Percentiles rank a stretch among this genome's conserved stretches.
phyloP scores from a whole-genome alignment of 2,888 invertebrate species.

The Lithophane socia region DNA sequence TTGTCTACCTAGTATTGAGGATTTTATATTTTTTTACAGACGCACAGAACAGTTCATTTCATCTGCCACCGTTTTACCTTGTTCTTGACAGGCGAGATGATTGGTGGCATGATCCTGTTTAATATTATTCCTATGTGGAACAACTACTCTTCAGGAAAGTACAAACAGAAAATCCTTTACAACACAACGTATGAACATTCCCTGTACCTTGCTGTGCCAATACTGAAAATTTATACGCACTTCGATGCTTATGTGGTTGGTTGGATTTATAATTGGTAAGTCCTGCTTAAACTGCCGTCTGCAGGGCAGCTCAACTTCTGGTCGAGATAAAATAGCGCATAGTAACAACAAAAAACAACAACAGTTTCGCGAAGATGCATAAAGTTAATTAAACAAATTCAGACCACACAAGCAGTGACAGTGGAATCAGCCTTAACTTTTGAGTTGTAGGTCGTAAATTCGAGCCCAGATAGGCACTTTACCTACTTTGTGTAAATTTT shows the following conservation, averaged over 20 bases:
- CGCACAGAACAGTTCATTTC: slow-evolving; percentile 8
- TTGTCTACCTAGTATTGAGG: background rate
- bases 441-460: background rate
- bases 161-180: slow-evolving; percentile 6
- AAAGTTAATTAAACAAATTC: background rate
- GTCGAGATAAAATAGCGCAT: background rate
- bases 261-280: slow-evolving; percentile 47
- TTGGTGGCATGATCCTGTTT: background rate
- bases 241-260: slow-evolving; percentile 38
- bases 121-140: slow-evolving; percentile 39
- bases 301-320: no score
- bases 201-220: slow-evolving; percentile 41
- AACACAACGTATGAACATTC: slow-evolving; percentile 53
- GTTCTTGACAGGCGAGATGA: background rate
- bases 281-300: background rate
- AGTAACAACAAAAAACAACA: background rate
- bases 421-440: background rate
- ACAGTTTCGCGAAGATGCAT: background rate
- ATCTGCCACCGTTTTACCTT: slow-evolving; percentile 22
- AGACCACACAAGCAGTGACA: background rate
- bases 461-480: no score
- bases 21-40: slow-evolving; percentile 27
- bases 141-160: slow-evolving; percentile 41
- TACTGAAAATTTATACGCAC: slow-evolving; percentile 31
- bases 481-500: no score